Evolutionary conservation across 2,888 invertebrate species (phyloP), one percentile per base, ranked within the genome.

Genomic region (Gymnoscelis rufifasciata): DNA sequence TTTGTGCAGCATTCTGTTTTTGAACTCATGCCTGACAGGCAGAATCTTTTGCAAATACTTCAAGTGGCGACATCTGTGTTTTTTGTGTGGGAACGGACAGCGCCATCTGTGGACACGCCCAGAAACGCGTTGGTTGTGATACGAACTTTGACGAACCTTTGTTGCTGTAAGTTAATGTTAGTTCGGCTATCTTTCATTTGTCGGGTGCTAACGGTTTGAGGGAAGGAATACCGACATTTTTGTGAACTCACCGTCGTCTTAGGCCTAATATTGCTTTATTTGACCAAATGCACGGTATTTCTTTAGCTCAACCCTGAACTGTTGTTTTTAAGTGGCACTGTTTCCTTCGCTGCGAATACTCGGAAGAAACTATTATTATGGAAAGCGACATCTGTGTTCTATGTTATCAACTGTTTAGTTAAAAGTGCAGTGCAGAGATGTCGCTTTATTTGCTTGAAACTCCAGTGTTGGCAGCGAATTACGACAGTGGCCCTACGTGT

Each of bases 41-140:
- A 56, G 57, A 54, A 56, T 52, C 37, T 30, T 50, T 64, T 51
- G 52, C 57, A 56, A 56, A 47, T 63, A 62, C 62, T 57, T 62
- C 39, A 47, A 44, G 51, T 54, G 59, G 63, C 63, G 69, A 56
- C 70, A 71, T 63, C 71, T 73, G 45, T 63, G 47, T 54, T 55
- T 47, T 51, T 52, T 43, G 50, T 43, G 43, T 51, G 54, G 54
- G 47, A 60, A 55, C 58, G 50, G 56, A 43, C 54, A 54, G 64
- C 68, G 80, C 71, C 78, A 71, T 63, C 78, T 75, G 59, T 61
- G 68, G 62, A 60, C 59, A 61, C 60, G 62, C 52, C 60, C 58
- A 44, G 63, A 66, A 68, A 55, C 61, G 78, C 75, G 78, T 71
- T 64, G 74, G 78, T 80, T 83, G 83, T 81, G 78, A 78, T 75